Percentiles rank a stretch among this genome's conserved stretches.
Conservation (phyloP, 2,888 invertebrate species). For the Merodon equestris region DNA sequence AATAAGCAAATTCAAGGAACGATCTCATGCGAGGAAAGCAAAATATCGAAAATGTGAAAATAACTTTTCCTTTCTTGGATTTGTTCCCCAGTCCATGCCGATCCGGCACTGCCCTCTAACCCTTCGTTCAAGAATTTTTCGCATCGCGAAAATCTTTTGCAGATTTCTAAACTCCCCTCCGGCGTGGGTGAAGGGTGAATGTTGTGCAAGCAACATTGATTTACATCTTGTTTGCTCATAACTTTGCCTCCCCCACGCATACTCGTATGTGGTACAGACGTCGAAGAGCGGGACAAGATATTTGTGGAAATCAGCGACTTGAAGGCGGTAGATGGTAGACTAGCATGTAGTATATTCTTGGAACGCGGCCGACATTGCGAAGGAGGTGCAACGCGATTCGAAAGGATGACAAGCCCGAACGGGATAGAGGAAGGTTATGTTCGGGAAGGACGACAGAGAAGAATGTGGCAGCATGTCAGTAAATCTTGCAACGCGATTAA, state of each 20-base stretch:
- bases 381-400: constrained; percentile 34
- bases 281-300: constrained; percentile 34
- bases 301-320: constrained; percentile 45
- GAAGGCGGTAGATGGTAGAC: constrained; percentile 10
- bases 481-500: constrained; percentile 55
- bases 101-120: constrained; percentile 12
- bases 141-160: constrained; percentile 51
- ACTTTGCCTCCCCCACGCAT: constrained; percentile 35
- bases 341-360: constrained; percentile 20
- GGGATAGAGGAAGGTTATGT: constrained; percentile 35
- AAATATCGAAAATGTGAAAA: constrained; percentile 45
- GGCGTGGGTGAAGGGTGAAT: constrained; percentile 9
- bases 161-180: constrained; percentile 23
- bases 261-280: constrained; percentile 9
- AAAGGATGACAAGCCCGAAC: constrained; percentile 59
- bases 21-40: no score
- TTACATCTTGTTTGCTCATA: constrained; percentile 67
- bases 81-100: constrained; percentile 19
- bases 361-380: constrained; percentile 37
- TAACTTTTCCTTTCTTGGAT: constrained; percentile 56
- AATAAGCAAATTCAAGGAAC: constrained; percentile 11
- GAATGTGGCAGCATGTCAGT: constrained; percentile 12
- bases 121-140: constrained; percentile 54
- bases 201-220: constrained; percentile 47
- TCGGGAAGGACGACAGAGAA: background rate